Base-by-base conservation (phyloP, 2,113 vertebrate genomes). In the Erythrocercus mccallii region DNA sequence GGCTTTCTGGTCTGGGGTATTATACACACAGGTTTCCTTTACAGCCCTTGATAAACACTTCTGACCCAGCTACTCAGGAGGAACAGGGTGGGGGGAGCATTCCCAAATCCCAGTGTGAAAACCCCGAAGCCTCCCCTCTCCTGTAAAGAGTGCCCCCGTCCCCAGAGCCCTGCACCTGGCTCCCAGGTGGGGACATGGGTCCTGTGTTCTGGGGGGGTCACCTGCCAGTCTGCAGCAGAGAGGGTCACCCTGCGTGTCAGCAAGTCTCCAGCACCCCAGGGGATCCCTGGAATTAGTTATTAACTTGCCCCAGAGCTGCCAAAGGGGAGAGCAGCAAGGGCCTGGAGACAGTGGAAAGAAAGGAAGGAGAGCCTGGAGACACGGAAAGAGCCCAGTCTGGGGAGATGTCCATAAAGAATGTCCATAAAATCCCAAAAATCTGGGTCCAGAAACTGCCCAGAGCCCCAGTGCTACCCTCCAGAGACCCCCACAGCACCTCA, bases 191-290 rank as follows among this genome's bases (percentile, higher is more conserved):
- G 80, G 57, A 51, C 12, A 0, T 4, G 5, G 24, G 5, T 37
- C 60, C 72, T 30, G 18, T 0, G 0, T 2, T 23, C n/a, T 60
- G 33, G 11, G 0, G 1, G 56, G 42, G 37, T n/a, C 60, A 85
- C 33, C 68, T 38, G 28, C 61, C 68, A 70, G 22, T 4, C 12
- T 2, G 57, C 42, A 58, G 53, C n/a, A 48, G 21, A 4, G 15
- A 53, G 51, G 37, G 20, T 58, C 57, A 42, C 33, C 5, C 22
- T 44, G 60, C 17, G 12, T 10, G 9, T 30, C 42, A 27, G 38
- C 1, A 1, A 18, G 10, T 0, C 3, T 16, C 20, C 7, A 2
- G 5, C 1, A 1, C 12, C 16, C 28, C 1, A 0, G 25, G 20
- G 33, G 68, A 69, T 7, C 48, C 51, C 50, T 12, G 19, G 24